Percentiles rank a stretch among this genome's conserved stretches.
Conservation (phyloP, 2,888 invertebrate species). For the Plagodis pulveraria region DNA sequence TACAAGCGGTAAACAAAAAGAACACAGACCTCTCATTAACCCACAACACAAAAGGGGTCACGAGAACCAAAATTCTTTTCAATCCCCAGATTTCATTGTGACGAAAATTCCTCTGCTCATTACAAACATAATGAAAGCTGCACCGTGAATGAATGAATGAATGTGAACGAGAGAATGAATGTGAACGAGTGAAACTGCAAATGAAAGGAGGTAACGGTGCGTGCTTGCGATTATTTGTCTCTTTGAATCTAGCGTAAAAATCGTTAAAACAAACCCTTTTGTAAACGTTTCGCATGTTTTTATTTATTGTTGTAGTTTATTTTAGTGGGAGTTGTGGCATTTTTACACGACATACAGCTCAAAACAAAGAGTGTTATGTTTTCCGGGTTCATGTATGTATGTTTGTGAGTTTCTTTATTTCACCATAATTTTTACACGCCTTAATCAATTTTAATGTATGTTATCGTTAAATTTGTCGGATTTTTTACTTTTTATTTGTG, state of each 20-base stretch:
- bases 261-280: constrained; percentile 6
- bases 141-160: constrained; percentile 1
- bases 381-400: no score
- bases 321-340: no score
- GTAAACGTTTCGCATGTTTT: neutral
- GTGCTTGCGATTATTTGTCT: constrained; percentile 22
- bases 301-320: neutral
- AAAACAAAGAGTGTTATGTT: no score
- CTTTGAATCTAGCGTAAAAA: constrained; percentile 6
- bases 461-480: no score
- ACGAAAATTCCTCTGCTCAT: constrained; percentile 28
- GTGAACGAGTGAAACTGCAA: constrained; percentile 2
- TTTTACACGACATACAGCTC: no score
- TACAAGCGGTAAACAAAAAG: constrained; percentile 19
- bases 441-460: no score
- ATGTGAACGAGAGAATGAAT: constrained; percentile 15
- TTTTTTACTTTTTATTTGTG: no score
- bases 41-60: constrained; percentile 32
- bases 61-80: constrained; percentile 37
- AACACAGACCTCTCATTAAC: constrained; percentile 35
- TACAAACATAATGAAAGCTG: constrained; percentile 35
- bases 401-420: no score
- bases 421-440: no score
- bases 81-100: constrained; percentile 39
- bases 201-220: constrained; percentile 22